Conservation (phyloP, 2,113 vertebrate species). For the Saguinus midas region DNA sequence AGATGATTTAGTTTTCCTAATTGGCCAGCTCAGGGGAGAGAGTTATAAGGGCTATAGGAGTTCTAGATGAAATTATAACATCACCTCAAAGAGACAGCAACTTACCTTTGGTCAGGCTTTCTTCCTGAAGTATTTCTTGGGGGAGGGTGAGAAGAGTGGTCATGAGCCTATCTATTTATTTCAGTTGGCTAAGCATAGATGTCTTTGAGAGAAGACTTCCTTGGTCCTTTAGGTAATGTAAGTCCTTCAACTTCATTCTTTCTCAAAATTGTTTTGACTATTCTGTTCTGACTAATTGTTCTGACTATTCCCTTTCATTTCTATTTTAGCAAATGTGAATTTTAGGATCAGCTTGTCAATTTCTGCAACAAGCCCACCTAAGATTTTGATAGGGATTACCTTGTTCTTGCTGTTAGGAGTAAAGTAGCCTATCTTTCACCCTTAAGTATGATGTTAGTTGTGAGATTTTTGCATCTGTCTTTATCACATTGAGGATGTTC, state of each 20-base stretch:
- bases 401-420: not conserved
- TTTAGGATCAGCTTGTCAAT: too few relatives aligned
- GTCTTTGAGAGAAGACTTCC: not conserved
- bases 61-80: not conserved
- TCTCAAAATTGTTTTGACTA: too few relatives aligned
- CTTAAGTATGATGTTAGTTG: not conserved
- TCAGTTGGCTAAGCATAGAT: not conserved
- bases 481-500: not conserved
- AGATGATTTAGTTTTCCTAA: slow-evolving; percentile 10
- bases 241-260: too few relatives aligned
- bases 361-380: not conserved
- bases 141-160: too few relatives aligned
- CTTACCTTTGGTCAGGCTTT: not conserved
- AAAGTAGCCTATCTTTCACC: too few relatives aligned
- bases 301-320: too few relatives aligned
- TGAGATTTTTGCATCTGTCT: not conserved
- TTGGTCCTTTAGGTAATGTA: not conserved
- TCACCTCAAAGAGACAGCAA: not conserved
- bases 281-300: too few relatives aligned
- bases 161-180: not conserved
- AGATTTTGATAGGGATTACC: not conserved
- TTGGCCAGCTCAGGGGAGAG: not conserved
- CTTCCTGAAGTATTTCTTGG: not conserved
- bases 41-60: not conserved
- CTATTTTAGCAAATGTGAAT: too few relatives aligned